phyloP scores from a whole-genome alignment of 2,888 invertebrate genomes.

The Drosophila mercatorum region DNA sequence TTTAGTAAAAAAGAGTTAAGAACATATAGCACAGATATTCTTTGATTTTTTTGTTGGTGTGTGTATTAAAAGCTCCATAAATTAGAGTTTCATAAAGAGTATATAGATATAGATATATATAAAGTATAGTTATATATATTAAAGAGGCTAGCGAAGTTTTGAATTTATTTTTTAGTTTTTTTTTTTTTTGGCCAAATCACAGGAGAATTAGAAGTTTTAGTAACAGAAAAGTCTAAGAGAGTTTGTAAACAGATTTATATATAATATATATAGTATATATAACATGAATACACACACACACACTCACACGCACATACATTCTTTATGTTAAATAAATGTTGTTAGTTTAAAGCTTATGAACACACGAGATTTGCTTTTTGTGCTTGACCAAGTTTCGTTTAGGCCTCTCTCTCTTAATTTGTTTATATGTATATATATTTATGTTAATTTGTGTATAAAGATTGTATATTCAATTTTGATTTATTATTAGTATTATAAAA shows the following conservation, averaged over 20 bases:
- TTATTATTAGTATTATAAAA: slow-evolving; percentile 30
- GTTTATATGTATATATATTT: slow-evolving; percentile 1
- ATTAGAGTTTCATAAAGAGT: slow-evolving; percentile 45
- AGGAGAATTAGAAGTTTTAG: slow-evolving; percentile 61
- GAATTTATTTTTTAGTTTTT: slow-evolving; percentile 15
- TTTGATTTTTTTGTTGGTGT: slow-evolving; percentile 16
- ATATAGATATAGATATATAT: slow-evolving; percentile 30
- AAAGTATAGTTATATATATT: slow-evolving; percentile 22
- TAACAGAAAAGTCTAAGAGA: slow-evolving; percentile 33
- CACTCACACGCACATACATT: slow-evolving; percentile 9
- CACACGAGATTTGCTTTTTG: slow-evolving; percentile 40
- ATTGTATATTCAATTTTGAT: slow-evolving; percentile 27
- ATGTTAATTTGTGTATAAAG: slow-evolving; percentile 16
- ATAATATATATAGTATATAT: slow-evolving; percentile 3
- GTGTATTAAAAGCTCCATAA: slow-evolving; percentile 47
- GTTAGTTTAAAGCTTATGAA: slow-evolving; percentile 52
- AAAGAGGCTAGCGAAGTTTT: slow-evolving; percentile 36
- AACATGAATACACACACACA: slow-evolving; percentile 4
- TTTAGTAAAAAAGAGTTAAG: slow-evolving; percentile 57
- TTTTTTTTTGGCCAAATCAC: slow-evolving; percentile 56
- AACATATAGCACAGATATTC: slow-evolving; percentile 56
- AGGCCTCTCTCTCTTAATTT: slow-evolving; percentile 31
- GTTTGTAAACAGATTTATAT: slow-evolving; percentile 30
- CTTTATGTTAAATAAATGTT: slow-evolving; percentile 4
- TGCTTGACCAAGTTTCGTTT: slow-evolving; percentile 30